Percentiles rank a stretch among this genome's conserved stretches.
phyloP scores from a whole-genome alignment of 2,888 invertebrate genomes.

The Phanerotoma sp. region DNA sequence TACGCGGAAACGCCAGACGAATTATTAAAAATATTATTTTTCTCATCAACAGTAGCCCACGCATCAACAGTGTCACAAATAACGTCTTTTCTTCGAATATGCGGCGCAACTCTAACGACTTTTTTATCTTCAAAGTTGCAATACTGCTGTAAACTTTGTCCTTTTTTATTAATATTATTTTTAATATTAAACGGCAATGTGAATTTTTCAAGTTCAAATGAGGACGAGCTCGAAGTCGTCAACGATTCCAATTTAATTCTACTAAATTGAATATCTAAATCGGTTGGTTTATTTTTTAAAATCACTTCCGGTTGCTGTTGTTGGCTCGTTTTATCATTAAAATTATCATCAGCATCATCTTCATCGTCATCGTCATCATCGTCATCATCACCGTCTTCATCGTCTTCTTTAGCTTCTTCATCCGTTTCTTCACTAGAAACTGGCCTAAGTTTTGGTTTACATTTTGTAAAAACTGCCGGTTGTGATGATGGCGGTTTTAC shows the following conservation, averaged over 20 bases:
- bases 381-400: slow-evolving; percentile 4
- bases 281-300: no score
- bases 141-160: slow-evolving; percentile 48
- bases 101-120: slow-evolving; percentile 52
- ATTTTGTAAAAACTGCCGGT: slow-evolving; percentile 48
- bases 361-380: slow-evolving; percentile 14
- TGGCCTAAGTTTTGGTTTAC: slow-evolving; percentile 38
- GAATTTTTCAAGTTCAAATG: slow-evolving; percentile 12
- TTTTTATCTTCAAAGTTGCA: slow-evolving; percentile 54
- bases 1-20: slow-evolving; percentile 48
- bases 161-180: slow-evolving; percentile 25
- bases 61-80: slow-evolving; percentile 67
- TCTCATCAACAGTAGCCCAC: slow-evolving; percentile 56
- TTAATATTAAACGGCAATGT: slow-evolving; percentile 9
- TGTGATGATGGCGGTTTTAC: slow-evolving; percentile 41
- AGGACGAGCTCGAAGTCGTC: slow-evolving; percentile 35
- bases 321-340: no score
- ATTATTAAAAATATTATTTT: no score
- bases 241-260: slow-evolving; percentile 41
- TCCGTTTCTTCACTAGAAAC: slow-evolving; percentile 15
- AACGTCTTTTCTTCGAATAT: slow-evolving; percentile 59
- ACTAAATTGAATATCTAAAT: slow-evolving; percentile 51
- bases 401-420: slow-evolving; percentile 13
- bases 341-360: slow-evolving; percentile 20
- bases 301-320: no score